Percentiles rank a stretch among this genome's conserved stretches.
These are phyloP conservation scores for Ochropleura leucogaster DNA, from an alignment of 2,888 invertebrate species.

Conservation along the genomic window DNA sequence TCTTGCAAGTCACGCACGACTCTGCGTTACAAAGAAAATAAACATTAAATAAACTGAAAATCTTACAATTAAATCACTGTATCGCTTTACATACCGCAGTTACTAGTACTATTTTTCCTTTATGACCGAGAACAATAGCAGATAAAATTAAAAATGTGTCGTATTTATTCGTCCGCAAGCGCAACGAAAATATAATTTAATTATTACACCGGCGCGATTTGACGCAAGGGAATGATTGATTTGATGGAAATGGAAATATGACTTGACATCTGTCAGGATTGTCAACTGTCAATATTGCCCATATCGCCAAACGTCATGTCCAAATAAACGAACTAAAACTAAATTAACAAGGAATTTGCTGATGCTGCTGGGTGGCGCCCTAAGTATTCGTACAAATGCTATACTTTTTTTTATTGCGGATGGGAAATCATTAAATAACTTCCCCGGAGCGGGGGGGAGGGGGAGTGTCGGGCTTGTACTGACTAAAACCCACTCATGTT, in stretches of 20 bases:
- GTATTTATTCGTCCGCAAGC: slow-evolving; percentile 43
- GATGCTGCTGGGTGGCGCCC: no score
- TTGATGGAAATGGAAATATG: not conserved
- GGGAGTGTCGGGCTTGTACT: no score
- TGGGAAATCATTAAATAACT: no score
- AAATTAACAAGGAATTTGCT: not conserved
- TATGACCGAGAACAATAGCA: slow-evolving; percentile 2
- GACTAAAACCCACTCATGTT: no score
- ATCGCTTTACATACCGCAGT: slow-evolving; percentile 43
- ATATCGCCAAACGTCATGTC: not conserved
- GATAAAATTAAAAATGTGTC: slow-evolving; percentile 9
- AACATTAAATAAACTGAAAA: slow-evolving; percentile 12
- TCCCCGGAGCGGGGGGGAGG: no score
- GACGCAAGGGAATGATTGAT: slow-evolving; percentile 5
- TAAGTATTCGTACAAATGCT: no score
- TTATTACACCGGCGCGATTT: slow-evolving; percentile 41
- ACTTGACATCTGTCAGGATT: not conserved
- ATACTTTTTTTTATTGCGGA: no score
- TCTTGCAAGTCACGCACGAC: slow-evolving; percentile 74
- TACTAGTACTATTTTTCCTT: not conserved
- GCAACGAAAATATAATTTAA: slow-evolving; percentile 42
- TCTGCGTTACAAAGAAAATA: slow-evolving; percentile 45
- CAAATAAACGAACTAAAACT: not conserved
- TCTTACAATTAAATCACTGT: not conserved
- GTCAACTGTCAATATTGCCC: slow-evolving; percentile 4